Percentiles rank a stretch among this genome's conserved stretches.
phyloP scores from a whole-genome alignment of 2,888 invertebrate species.

The Zele albiditarsus region DNA sequence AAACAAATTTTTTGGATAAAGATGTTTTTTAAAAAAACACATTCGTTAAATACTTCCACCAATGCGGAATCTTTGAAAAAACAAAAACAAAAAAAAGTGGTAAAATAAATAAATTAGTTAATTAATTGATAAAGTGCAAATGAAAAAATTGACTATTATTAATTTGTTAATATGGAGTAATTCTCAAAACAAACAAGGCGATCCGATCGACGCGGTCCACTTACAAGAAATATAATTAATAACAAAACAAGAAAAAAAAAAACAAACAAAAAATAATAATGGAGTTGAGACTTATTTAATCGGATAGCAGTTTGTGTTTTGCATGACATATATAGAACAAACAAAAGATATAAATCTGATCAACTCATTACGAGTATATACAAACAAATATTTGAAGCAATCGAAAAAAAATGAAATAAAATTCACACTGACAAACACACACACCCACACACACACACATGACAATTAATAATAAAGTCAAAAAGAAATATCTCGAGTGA shows the following conservation, averaged over 20 bases:
- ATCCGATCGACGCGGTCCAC: constrained; percentile 41
- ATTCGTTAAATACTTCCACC: constrained; percentile 34
- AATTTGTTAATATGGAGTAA: constrained; percentile 30
- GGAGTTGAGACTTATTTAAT: constrained; percentile 21
- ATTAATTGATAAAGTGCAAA: not conserved
- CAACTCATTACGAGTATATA: constrained; percentile 37
- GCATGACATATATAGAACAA: constrained; percentile 40
- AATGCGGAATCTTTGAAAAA: constrained; percentile 6
- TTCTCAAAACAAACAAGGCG: constrained; percentile 38
- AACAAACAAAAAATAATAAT: constrained; percentile 10
- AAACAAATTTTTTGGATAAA: constrained; percentile 44
- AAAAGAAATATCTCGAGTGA: not conserved
- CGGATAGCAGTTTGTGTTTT: constrained; percentile 12
- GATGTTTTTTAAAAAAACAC: constrained; percentile 34
- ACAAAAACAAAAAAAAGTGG: not conserved
- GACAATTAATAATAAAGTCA: constrained; percentile 5
- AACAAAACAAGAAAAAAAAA: constrained; percentile 1
- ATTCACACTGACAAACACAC: too few relatives aligned
- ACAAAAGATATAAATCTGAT: constrained; percentile 40
- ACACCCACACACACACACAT: not conserved
- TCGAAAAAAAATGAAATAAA: constrained; percentile 18
- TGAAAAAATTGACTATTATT: constrained; percentile 25
- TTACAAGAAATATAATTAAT: constrained; percentile 6
- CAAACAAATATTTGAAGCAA: constrained; percentile 20
- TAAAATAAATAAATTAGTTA: not conserved